Conservation (phyloP, 2,113 vertebrate species). For the Microtus montanus region DNA sequence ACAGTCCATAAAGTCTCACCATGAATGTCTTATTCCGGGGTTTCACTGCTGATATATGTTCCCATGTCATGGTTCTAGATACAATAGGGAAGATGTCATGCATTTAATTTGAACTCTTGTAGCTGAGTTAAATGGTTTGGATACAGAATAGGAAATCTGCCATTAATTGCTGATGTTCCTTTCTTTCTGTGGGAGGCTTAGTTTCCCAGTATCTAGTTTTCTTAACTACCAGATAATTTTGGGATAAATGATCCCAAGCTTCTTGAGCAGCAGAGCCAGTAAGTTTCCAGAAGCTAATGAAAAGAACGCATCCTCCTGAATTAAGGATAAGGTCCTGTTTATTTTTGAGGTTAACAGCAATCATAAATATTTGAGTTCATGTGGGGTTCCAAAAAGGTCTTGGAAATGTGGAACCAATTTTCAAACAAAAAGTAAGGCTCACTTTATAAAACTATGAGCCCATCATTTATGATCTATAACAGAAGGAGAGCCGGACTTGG, state of each 20-base stretch:
- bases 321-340: constrained; percentile 66
- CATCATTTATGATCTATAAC: constrained; percentile 77
- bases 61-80: background rate
- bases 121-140: background rate
- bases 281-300: constrained; percentile 63
- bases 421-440: constrained; percentile 64
- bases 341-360: constrained; percentile 64
- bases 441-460: constrained; percentile 75
- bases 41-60: background rate
- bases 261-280: constrained; percentile 44
- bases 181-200: constrained; percentile 30
- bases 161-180: background rate
- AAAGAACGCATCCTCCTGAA: constrained; percentile 36
- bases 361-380: constrained; percentile 73
- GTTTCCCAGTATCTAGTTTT: constrained; percentile 48
- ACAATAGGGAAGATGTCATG: background rate
- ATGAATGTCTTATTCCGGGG: background rate
- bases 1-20: background rate
- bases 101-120: background rate
- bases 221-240: constrained; percentile 67
- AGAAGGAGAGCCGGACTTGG: constrained; percentile 51
- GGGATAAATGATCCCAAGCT: constrained; percentile 65
- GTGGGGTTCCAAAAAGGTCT: constrained; percentile 60
- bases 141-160: constrained; percentile 1
- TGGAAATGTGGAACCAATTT: constrained; percentile 79